A percentile compares a stretch with the other conserved stretches of the same genome.
These are phyloP conservation scores for Furcula furcula DNA, from an alignment of 2,888 invertebrate genomes.

Conservation along the genomic window DNA sequence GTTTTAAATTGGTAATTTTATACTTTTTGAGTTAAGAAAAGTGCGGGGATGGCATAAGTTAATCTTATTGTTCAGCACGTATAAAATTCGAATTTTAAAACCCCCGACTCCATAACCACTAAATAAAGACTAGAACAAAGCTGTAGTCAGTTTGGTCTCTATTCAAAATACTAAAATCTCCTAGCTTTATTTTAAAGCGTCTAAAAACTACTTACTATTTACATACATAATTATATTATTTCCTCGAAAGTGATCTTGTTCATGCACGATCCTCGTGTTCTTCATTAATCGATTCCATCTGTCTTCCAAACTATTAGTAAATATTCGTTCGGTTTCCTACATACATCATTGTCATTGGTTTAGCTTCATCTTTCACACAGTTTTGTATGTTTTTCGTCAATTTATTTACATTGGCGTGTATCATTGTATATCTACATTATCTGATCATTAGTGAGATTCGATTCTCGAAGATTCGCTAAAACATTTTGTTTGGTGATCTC, in stretches of 20 bases:
- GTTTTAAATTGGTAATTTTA: no score
- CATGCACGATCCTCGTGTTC: constrained; percentile 1
- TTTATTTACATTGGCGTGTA: not conserved
- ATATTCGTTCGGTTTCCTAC: not conserved
- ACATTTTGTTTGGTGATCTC: not conserved
- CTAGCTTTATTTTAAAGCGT: not conserved
- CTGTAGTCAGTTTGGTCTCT: no score
- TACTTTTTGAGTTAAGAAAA: no score
- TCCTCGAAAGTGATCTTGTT: not conserved
- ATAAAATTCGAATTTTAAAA: no score
- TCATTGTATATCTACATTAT: constrained; percentile 1
- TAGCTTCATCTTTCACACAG: constrained; percentile 1
- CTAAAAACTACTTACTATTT: not conserved
- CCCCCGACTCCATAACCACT: no score
- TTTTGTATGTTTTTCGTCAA: not conserved
- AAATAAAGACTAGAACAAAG: no score
- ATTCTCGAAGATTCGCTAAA: not conserved
- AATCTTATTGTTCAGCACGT: no score
- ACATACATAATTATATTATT: not conserved
- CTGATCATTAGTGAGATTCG: not conserved
- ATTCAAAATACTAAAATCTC: no score
- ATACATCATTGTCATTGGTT: constrained; percentile 2
- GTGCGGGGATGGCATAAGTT: no score
- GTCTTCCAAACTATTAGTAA: constrained; percentile 1
- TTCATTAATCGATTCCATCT: not conserved